phyloP scores from a whole-genome alignment of 2,113 vertebrate species.

The Microcebus lehilahytsara region DNA sequence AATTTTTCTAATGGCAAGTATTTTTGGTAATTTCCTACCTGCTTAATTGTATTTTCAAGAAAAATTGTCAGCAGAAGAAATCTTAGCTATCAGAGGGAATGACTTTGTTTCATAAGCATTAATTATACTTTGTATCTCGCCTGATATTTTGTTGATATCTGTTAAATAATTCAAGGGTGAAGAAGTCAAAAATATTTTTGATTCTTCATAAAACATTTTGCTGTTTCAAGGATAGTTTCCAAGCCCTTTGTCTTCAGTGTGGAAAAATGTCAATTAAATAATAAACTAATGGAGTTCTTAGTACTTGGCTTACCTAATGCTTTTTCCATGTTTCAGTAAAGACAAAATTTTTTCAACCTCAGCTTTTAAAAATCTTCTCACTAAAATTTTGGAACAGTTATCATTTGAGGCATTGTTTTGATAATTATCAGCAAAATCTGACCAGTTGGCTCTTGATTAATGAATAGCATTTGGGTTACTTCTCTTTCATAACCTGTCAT shows the following conservation, averaged over 20 bases:
- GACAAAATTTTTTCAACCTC: slow-evolving; percentile 12
- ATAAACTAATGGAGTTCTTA: slow-evolving; percentile 57
- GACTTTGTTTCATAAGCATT: slow-evolving; percentile 75
- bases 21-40: slow-evolving; percentile 88
- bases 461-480: not conserved
- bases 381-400: slow-evolving; percentile 17
- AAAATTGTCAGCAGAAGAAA: slow-evolving; percentile 80
- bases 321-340: slow-evolving; percentile 42
- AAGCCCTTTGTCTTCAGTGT: slow-evolving; percentile 54
- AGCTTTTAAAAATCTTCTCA: slow-evolving; percentile 38
- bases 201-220: slow-evolving; percentile 57
- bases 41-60: slow-evolving; percentile 83
- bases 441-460: not conserved
- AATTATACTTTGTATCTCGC: slow-evolving; percentile 76
- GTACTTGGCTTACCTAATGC: slow-evolving; percentile 50
- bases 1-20: slow-evolving; percentile 86
- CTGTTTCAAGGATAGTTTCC: slow-evolving; percentile 60
- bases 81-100: slow-evolving; percentile 74
- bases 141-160: slow-evolving; percentile 73
- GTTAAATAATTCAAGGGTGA: slow-evolving; percentile 53
- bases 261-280: slow-evolving; percentile 47
- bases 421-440: not conserved
- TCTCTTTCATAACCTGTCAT: not conserved
- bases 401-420: not conserved
- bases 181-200: slow-evolving; percentile 73